phyloP scores from a whole-genome alignment of 2,888 invertebrate genomes.

The Malacosoma neustria region DNA sequence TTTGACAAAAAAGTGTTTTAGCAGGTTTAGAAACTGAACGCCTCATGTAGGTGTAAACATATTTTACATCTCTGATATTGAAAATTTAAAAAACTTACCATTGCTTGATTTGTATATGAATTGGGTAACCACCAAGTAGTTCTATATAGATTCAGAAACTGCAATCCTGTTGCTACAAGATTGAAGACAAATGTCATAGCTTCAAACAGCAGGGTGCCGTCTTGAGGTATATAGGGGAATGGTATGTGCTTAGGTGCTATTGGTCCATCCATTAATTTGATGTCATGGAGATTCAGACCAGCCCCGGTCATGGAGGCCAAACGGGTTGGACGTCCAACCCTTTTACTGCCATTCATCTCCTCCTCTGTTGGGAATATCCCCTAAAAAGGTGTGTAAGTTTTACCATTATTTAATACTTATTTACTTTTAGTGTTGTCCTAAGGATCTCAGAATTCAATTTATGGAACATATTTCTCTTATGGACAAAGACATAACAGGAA shows the following conservation, averaged over 20 bases:
- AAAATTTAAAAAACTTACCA: slow-evolving; percentile 87
- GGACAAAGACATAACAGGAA: too few species aligned
- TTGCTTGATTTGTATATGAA: slow-evolving; percentile 89
- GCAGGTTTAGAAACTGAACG: too few species aligned
- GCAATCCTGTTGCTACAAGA: slow-evolving; percentile 85
- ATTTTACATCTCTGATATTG: too few species aligned
- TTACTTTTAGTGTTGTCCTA: too few species aligned
- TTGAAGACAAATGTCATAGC: slow-evolving; percentile 88
- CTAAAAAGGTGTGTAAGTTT: slow-evolving; percentile 31
- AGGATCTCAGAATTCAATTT: too few species aligned
- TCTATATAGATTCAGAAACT: slow-evolving; percentile 95
- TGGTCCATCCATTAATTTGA: slow-evolving; percentile 50
- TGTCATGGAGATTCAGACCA: slow-evolving; percentile 20
- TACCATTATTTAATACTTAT: too few species aligned
- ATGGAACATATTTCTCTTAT: too few species aligned
- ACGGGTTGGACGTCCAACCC: slow-evolving; percentile 32
- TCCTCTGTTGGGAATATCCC: slow-evolving; percentile 39
- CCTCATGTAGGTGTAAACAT: too few species aligned
- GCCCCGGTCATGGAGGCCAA: slow-evolving; percentile 25
- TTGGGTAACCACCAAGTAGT: slow-evolving; percentile 98
- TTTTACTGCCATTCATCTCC: slow-evolving; percentile 46
- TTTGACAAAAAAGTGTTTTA: too few species aligned
- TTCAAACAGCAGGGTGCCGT: slow-evolving; percentile 90
- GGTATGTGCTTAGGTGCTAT: slow-evolving; percentile 86
- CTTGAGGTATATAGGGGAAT: slow-evolving; percentile 84